These are phyloP conservation scores for Hirudo medicinalis DNA, from an alignment of 1,140 invertebrate species.

Conservation along the genomic window DNA sequence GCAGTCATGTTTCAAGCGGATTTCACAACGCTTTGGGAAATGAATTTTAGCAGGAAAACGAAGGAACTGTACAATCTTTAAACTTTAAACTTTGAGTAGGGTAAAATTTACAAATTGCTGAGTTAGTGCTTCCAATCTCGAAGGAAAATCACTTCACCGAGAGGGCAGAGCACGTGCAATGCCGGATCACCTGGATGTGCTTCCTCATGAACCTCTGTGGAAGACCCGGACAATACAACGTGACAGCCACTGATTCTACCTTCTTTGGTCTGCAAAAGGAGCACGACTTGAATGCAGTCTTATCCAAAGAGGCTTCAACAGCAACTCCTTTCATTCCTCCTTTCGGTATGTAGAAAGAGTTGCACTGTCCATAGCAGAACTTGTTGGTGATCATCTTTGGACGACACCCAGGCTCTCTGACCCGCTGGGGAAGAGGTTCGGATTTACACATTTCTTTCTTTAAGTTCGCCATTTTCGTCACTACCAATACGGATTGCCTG, in stretches of 20 bases:
- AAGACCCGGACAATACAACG: slow-evolving; percentile 49
- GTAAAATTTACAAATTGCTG: no score
- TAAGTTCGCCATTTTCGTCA: slow-evolving; percentile 53
- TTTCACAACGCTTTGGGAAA: no score
- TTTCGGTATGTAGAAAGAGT: slow-evolving; percentile 57
- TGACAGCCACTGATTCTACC: slow-evolving; percentile 50
- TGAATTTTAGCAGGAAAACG: no score
- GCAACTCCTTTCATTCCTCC: slow-evolving; percentile 26
- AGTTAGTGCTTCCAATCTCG: no score
- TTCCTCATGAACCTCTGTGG: slow-evolving; percentile 44
- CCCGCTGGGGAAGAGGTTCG: slow-evolving; percentile 51
- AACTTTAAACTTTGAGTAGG: no score
- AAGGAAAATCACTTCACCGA: slow-evolving; percentile 7
- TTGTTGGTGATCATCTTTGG: slow-evolving; percentile 51
- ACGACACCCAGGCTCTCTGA: slow-evolving; percentile 51
- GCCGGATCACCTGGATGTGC: slow-evolving; percentile 49
- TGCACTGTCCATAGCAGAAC: slow-evolving; percentile 61
- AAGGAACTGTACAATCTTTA: no score
- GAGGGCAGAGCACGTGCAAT: slow-evolving; percentile 49
- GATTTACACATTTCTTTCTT: slow-evolving; percentile 59
- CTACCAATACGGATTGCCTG: slow-evolving; percentile 40
- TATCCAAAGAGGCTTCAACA: slow-evolving; percentile 23
- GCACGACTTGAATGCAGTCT: slow-evolving; percentile 52
- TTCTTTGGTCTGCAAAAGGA: slow-evolving; percentile 54
- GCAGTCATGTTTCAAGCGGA: no score